Evolutionary conservation across 2,113 vertebrate species (phyloP), one percentile per base, ranked within the genome.

Genomic region (Oriolus oriolus): DNA sequence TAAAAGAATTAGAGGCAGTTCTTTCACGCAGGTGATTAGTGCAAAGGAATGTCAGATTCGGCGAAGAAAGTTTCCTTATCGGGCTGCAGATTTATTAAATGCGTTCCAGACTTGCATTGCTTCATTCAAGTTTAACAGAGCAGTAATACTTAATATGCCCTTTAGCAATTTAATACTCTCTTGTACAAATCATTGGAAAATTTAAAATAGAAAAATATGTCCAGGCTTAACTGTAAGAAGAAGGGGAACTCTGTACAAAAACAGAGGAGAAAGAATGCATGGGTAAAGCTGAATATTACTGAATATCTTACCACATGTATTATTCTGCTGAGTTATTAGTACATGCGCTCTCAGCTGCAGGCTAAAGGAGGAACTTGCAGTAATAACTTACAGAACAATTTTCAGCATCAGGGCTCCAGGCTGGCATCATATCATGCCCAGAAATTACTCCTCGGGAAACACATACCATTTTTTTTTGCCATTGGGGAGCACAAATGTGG

Each of bases 101-200:
- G 74, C 1, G 37, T 96, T 94, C 95, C 94, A 71, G n/a, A 73
- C 89, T 90, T 79, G 33, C 71, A 57, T 93, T 68, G 77, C 87
- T 96, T 94, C 80, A 30, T 95, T 96, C 81, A 82, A 83, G 70
- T 82, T 94, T 91, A 93, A 68, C 80, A 89, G 85, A 75, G 39
- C 84, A 78, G 92, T 91, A 76, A 79, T 84, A 79, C 90, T 94
- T 96, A 93, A 93, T 87, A 90, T 44, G 61, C 92, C 89, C 78
- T 78, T 59, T 77, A 90, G 80, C 88, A 84, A 84, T 79, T 85
- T 95, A 95, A 94, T 90, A 90, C 96, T 93, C 57, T 92, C 79
- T 86, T 94, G 94, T 96, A 95, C 91, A 92, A 95, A 96, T 94
- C 96, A 94, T 33, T 94, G 96, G 93, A 96, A 97, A 92, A 90